Evolutionary conservation across 1,140 invertebrate genomes (phyloP).

Genomic region (Probaryconus sp.): DNA sequence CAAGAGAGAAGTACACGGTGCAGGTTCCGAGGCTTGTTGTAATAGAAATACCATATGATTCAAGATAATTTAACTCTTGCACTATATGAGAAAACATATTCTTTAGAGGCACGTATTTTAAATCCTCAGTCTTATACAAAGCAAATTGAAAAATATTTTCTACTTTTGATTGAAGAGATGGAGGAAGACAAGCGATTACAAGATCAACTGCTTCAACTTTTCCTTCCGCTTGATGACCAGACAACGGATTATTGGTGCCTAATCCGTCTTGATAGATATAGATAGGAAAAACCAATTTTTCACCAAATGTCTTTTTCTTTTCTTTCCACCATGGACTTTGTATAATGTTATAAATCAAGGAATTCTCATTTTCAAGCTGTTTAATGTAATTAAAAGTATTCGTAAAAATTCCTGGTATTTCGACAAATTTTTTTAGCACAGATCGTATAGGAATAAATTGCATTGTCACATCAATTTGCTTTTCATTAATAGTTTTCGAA

Average conservation of each 20-base stretch:
- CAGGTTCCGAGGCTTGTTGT: not conserved
- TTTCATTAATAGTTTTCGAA: not conserved
- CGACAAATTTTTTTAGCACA: slow-evolving; percentile 7
- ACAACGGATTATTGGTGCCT: not conserved
- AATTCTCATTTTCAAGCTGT: not conserved
- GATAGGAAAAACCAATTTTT: not conserved
- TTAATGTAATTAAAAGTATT: not conserved
- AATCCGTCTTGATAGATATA: not conserved
- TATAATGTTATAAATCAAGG: not conserved
- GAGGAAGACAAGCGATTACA: slow-evolving; percentile 3
- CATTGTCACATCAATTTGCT: not conserved
- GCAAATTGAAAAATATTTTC: slow-evolving; percentile 2
- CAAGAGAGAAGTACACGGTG: slow-evolving; percentile 8
- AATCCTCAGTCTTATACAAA: slow-evolving; percentile 1
- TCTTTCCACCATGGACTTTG: not conserved
- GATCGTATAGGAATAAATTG: slow-evolving; percentile 2
- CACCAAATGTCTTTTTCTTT: not conserved
- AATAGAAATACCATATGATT: not conserved
- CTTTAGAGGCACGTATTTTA: not conserved
- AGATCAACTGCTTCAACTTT: slow-evolving; percentile 2
- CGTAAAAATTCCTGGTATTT: slow-evolving; percentile 6
- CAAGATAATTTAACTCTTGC: slow-evolving; percentile 4
- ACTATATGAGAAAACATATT: not conserved
- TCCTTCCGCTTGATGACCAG: not conserved
- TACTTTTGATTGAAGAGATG: slow-evolving; percentile 4